Evolutionary conservation across 2,888 invertebrate species (phyloP), one percentile per base, ranked within the genome.

Genomic region (Stegana nigrithorax): DNA sequence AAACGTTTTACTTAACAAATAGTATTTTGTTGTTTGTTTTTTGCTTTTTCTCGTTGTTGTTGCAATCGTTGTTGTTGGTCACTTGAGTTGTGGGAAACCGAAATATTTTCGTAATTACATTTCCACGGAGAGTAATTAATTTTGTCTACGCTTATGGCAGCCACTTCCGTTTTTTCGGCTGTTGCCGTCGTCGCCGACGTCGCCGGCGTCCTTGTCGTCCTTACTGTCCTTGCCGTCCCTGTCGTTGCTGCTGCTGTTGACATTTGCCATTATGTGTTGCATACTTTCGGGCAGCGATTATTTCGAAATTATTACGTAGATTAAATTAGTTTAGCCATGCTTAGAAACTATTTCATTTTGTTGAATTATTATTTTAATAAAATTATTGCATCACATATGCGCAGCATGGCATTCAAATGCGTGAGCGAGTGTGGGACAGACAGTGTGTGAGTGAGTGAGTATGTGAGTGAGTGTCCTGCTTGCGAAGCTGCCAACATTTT

Each of bases 41-140:
- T n/a, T n/a, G n/a, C n/a, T n/a, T n/a, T n/a, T n/a, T n/a, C n/a
- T n/a, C n/a, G n/a, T n/a, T n/a, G n/a, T n/a, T n/a, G n/a, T n/a
- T n/a, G n/a, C n/a, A n/a, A n/a, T n/a, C n/a, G 67, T 74, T 70
- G 67, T 64, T 71, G 76, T 76, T 80, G 44, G 44, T 44, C 8
- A 17, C 17, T n/a, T 44, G n/a, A 44, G 19, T 21, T 25, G 47
- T 55, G 32, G 21, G 53, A 19, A 36, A 17, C 53, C 36, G 21
- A 82, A 82, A 82, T 83, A 82, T 82, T 82, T 82, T 81, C 80
- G 80, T 83, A 82, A 82, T 82, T 82, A 82, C 82, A 82, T 81
- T 83, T 82, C 78, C 81, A 79, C 80, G 76, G 77, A 79, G 82
- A 81, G 82, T 82, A 82, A 83, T 82, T 83, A 82, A 83, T 82